Base-by-base conservation (phyloP, 2,113 vertebrate species). In the Motacilla tschutschensis region DNA sequence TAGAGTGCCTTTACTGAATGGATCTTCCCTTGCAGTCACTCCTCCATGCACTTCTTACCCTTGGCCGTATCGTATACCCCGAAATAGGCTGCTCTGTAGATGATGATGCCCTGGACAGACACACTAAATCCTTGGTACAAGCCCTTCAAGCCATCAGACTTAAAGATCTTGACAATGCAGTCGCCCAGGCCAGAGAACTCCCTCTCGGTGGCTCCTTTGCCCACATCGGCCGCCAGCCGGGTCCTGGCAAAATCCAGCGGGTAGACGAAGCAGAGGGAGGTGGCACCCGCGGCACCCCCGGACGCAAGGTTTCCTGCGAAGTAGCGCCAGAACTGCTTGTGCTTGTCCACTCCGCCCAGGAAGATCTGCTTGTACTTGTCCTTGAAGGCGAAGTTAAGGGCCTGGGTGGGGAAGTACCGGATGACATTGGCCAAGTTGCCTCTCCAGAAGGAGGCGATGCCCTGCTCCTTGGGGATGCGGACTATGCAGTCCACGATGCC, bases 361-460 rank as follows among this genome's bases (percentile, higher is more conserved):
- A 99, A 99, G 96, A 99, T 94, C 97, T 98, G 98, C 98, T 99
- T 99, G 97, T 99, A 99, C 97, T 99, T 99, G 97, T 99, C 99
- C 96, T 99, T 99, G 98, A 99, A 99, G 95, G 99, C 99, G 62
- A 99, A 99, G 97, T 99, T 99, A 85, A 99, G 98, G 47, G 99
- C 99, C 97, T 99, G 99, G 80, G 99, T 99, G 92, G 99, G 99
- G 97, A 99, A 99, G 97, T 99, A 99, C 41, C 99, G 98, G 97
- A 99, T 99, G 87, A 99, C 99, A 17, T 99, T 99, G 97, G 99
- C 99, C 95, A 99, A 92, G 96, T 99, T 99, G 89, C 99, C 99
- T 93, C 99, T 98, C 99, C 99, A 99, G 97, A 99, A 99, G 87
- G 98, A 99, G 53, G 98, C 24, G 59, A 99, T 96, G 89, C 99